phyloP scores from a whole-genome alignment of 2,888 invertebrate species.

The Archaeoteleia sp. region DNA sequence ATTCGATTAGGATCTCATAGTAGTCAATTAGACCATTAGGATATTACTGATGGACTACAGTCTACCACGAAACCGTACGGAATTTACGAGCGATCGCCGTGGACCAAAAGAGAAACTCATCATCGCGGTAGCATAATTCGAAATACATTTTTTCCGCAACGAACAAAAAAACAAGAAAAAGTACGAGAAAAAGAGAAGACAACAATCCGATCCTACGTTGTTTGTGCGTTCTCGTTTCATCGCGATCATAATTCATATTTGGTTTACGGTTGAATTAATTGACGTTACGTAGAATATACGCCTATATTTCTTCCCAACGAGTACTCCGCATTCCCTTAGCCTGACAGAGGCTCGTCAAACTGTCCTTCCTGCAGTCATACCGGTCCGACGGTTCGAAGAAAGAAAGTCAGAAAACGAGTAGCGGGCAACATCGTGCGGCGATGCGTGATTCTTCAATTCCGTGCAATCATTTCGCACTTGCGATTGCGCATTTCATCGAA shows the following conservation, averaged over 20 bases:
- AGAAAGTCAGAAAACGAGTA: slow-evolving; percentile 42
- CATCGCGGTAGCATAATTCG: too few species aligned
- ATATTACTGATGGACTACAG: slow-evolving; percentile 26
- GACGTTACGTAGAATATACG: slow-evolving; percentile 11
- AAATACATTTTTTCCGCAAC: slow-evolving; percentile 1
- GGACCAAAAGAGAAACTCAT: too few species aligned
- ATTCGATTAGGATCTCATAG: slow-evolving; percentile 34
- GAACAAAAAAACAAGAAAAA: slow-evolving; percentile 7
- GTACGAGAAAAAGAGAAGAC: too few species aligned
- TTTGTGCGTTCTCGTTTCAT: too few species aligned
- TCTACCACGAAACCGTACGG: slow-evolving; percentile 11
- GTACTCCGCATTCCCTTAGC: slow-evolving; percentile 26
- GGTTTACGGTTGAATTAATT: slow-evolving; percentile 33
- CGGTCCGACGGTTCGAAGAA: slow-evolving; percentile 46
- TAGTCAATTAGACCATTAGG: slow-evolving; percentile 29
- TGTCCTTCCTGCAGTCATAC: slow-evolving; percentile 38
- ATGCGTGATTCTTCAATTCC: slow-evolving; percentile 29
- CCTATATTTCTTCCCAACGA: slow-evolving; percentile 15
- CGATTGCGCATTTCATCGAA: slow-evolving; percentile 19
- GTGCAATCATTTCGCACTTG: slow-evolving; percentile 41
- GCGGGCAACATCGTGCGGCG: too few species aligned
- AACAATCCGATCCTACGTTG: too few species aligned
- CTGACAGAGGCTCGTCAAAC: slow-evolving; percentile 11
- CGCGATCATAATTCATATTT: slow-evolving; percentile 32
- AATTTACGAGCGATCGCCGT: slow-evolving; percentile 16